These are phyloP conservation scores for Lacanobia wlatinum DNA, from an alignment of 2,888 invertebrate species.

Conservation along the genomic window DNA sequence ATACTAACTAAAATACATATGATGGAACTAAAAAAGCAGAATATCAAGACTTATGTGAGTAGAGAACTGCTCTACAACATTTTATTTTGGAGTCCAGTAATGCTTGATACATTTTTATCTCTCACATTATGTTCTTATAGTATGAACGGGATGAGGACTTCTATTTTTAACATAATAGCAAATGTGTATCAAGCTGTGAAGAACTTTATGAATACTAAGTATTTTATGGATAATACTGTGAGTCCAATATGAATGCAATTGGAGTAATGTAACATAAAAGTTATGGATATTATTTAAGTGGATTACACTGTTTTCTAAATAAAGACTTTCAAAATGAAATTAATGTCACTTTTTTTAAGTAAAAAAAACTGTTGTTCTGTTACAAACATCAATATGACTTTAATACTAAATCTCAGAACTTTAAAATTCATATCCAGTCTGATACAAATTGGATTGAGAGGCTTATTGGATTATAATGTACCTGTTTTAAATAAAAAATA, in stretches of 20 bases:
- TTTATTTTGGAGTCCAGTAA: slow-evolving; percentile 87
- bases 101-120: slow-evolving; percentile 86
- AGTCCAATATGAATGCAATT: slow-evolving; percentile 73
- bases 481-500: too few species aligned
- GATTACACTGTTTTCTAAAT: slow-evolving; percentile 7
- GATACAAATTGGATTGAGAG: neutral
- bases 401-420: neutral
- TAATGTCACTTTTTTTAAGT: neutral
- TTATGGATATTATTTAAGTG: neutral
- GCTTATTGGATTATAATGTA: too few species aligned
- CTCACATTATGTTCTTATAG: slow-evolving; percentile 83
- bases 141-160: slow-evolving; percentile 80
- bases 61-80: slow-evolving; percentile 85
- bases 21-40: slow-evolving; percentile 78
- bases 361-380: neutral
- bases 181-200: slow-evolving; percentile 87
- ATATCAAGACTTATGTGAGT: slow-evolving; percentile 80
- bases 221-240: slow-evolving; percentile 82
- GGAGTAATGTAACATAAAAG: neutral
- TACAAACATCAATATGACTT: neutral
- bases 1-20: slow-evolving; percentile 85
- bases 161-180: slow-evolving; percentile 84
- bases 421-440: neutral
- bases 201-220: slow-evolving; percentile 85
- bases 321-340: neutral